phyloP scores from a whole-genome alignment of 1,140 invertebrate genomes.

The Propsilocerus akamusi region DNA sequence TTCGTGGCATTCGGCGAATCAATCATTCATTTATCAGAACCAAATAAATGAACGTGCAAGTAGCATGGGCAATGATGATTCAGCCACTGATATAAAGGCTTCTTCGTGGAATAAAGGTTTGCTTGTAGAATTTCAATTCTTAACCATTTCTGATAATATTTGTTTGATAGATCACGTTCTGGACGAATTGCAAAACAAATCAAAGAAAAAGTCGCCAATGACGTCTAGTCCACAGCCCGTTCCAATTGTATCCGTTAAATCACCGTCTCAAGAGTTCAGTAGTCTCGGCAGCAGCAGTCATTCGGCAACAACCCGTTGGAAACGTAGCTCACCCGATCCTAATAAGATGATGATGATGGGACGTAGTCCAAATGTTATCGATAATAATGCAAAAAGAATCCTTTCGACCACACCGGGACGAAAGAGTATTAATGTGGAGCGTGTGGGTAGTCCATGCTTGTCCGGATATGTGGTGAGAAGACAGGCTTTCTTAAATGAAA shows the following conservation, averaged over 20 bases:
- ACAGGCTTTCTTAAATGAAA: not conserved
- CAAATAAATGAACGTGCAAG: slow-evolving; percentile 12
- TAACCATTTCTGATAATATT: not conserved
- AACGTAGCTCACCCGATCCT: not conserved
- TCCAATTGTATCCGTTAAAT: not conserved
- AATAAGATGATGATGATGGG: slow-evolving; percentile 1
- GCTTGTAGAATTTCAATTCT: not conserved
- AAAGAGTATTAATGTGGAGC: not conserved
- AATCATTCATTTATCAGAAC: slow-evolving; percentile 5
- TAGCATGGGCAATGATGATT: slow-evolving; percentile 9
- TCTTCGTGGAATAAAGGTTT: slow-evolving; percentile 12
- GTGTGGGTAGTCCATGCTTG: slow-evolving; percentile 4
- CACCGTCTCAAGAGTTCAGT: not conserved
- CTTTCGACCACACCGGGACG: not conserved
- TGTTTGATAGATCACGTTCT: not conserved
- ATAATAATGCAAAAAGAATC: not conserved
- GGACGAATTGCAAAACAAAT: not conserved
- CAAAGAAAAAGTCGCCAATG: too few species aligned
- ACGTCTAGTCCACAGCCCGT: not conserved
- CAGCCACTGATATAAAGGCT: slow-evolving; percentile 17
- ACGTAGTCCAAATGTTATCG: slow-evolving; percentile 1
- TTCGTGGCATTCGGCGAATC: slow-evolving; percentile 15
- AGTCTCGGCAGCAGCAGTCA: not conserved
- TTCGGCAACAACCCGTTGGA: not conserved
- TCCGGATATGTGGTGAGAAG: slow-evolving; percentile 1